Conservation (phyloP, 1,140 invertebrate species). For the Protaetia brevitarsis region DNA sequence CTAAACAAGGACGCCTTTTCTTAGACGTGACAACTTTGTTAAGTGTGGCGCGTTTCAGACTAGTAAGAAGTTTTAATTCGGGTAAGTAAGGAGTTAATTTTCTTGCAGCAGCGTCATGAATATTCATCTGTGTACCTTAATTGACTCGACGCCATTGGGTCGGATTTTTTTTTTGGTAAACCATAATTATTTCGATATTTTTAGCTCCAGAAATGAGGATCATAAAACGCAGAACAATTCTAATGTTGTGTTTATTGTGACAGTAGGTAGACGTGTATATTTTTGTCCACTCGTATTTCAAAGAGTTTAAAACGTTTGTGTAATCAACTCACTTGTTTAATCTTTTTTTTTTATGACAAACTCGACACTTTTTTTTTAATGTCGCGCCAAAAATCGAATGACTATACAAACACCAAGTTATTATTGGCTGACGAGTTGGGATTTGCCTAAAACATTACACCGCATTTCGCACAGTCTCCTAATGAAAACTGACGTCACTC, state of each 20-base stretch:
- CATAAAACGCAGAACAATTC: too few relatives aligned
- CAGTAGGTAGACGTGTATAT: too few relatives aligned
- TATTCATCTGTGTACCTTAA: not conserved
- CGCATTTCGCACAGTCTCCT: not conserved
- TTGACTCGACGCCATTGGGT: too few relatives aligned
- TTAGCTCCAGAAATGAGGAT: too few relatives aligned
- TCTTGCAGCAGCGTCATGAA: not conserved
- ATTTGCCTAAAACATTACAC: slow-evolving; percentile 11
- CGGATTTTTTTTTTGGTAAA: too few relatives aligned
- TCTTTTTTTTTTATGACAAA: not conserved
- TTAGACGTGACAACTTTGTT: slow-evolving; percentile 8
- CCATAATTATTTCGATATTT: too few relatives aligned
- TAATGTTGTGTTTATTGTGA: too few relatives aligned
- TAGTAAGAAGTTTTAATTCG: not conserved
- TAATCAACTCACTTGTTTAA: too few relatives aligned
- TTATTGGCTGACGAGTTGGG: not conserved
- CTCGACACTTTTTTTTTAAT: not conserved
- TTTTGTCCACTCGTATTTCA: too few relatives aligned
- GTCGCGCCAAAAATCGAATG: too few relatives aligned
- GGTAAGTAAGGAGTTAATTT: not conserved
- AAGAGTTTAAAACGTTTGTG: too few relatives aligned
- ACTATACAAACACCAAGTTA: not conserved
- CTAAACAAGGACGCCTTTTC: not conserved
- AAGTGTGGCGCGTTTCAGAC: not conserved
- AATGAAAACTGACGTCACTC: slow-evolving; percentile 12